phyloP scores from a whole-genome alignment of 2,888 invertebrate species.

The Merodon equestris region DNA sequence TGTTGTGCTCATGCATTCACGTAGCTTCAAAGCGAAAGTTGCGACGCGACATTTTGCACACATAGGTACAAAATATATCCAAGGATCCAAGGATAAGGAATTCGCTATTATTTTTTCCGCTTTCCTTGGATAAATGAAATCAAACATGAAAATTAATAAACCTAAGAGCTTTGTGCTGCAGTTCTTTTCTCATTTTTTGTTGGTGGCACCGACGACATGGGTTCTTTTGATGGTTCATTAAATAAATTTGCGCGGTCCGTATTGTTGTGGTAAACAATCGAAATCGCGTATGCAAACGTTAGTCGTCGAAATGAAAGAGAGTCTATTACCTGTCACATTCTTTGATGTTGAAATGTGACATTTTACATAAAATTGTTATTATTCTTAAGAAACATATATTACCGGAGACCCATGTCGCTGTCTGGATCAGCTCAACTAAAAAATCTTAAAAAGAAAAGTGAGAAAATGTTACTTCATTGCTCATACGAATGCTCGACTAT shows the following conservation, averaged over 20 bases:
- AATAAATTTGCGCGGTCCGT: constrained; percentile 45
- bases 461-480: no score
- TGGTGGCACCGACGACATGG: no score
- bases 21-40: constrained; percentile 55
- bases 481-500: no score
- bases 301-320: constrained; percentile 9
- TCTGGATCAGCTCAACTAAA: no score
- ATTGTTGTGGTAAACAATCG: constrained; percentile 34
- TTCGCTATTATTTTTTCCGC: constrained; percentile 29
- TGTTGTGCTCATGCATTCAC: constrained; percentile 43
- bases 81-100: constrained; percentile 24
- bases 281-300: constrained; percentile 49
- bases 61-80: not conserved
- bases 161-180: constrained; percentile 56
- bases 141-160: constrained; percentile 67
- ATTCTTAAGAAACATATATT: no score
- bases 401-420: no score
- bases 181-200: not conserved
- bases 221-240: constrained; percentile 47
- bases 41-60: constrained; percentile 41
- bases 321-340: constrained; percentile 6
- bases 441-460: no score
- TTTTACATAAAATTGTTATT: no score
- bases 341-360: no score
- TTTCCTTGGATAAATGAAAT: constrained; percentile 47